Base-by-base conservation (phyloP, 2,113 vertebrate species). In the Leptobrachium leishanense region DNA sequence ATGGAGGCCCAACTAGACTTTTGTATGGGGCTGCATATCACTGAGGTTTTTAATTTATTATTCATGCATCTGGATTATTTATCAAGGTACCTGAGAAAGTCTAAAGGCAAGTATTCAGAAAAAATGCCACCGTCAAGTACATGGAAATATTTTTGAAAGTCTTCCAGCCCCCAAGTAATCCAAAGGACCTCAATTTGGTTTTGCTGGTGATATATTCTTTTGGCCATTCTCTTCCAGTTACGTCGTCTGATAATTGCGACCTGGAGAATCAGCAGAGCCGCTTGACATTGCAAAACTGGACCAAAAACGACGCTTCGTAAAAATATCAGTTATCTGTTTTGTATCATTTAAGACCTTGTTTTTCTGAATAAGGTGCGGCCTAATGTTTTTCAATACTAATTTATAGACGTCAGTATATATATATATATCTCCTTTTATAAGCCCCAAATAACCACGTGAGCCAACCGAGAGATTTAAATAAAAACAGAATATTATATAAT, bases 31-130 rank as follows among this genome's bases (percentile, higher is more conserved):
- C 82, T 87, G 84, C 85, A 88, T 86, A 83, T 81, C 84, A 86
- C 84, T 31, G 39, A 86, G 88, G 82, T 82, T 84, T 89, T 88
- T 92, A 92, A 92, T 81, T 92, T 92, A 92, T 92, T 90, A 89
- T 88, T 85, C 74, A 65, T 87, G 89, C 84, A 44, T 74, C 73
- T 40, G 43, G 53, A 68, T 50, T 42, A 13, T 62, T 68, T 74
- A 80, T 80, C 42, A 43, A 68, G 78, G 68, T 74, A 65, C 78
- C 74, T 67, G 43, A 50, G 46, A 50, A 74, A 31, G 70, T 74
- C 71, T 68, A 46, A 67, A 72, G 42, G 46, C 75, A 59, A 31
- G 44, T 55, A 69, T 77, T 59, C 57, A 8, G 1, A 50, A 50
- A 5, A 50, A 59, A 54, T 8, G 75, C 66, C 68, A 77, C 68